Conservation (phyloP, 1,140 invertebrate species). For the Marisa cornuarietis region DNA sequence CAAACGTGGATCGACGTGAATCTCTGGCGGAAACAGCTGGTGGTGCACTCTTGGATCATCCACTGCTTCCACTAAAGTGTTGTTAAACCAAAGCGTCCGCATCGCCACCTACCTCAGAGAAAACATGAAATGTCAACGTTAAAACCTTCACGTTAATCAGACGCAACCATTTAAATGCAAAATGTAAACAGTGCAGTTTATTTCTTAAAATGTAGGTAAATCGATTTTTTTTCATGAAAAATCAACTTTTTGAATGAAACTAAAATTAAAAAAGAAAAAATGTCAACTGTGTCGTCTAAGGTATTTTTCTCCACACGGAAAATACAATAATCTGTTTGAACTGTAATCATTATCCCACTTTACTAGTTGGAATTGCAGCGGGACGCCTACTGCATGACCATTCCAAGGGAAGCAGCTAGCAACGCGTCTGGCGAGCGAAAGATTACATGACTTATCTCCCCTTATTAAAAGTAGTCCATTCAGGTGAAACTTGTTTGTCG, state of each 20-base stretch:
- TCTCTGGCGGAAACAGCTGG: constrained; percentile 85
- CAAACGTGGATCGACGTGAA: constrained; percentile 82
- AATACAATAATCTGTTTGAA: neutral
- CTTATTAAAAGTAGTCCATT: no score
- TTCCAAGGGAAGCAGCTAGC: no score
- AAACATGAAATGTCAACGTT: neutral
- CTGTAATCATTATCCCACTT: neutral
- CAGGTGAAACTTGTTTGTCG: no score
- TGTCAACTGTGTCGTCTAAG: no score
- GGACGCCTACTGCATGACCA: no score
- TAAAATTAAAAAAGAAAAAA: neutral
- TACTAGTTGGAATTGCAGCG: no score
- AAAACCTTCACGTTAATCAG: neutral
- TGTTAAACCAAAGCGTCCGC: constrained; percentile 83
- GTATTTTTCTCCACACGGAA: no score
- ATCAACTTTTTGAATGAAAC: neutral
- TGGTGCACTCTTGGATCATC: constrained; percentile 91
- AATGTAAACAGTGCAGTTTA: no score
- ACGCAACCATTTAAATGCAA: no score
- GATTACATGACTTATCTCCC: no score
- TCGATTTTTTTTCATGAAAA: neutral
- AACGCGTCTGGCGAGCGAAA: no score
- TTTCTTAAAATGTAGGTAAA: no score
- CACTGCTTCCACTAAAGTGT: constrained; percentile 86
- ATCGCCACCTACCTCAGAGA: constrained; percentile 74